phyloP scores from a whole-genome alignment of 2,888 invertebrate species.

The Hyposoter didymator region DNA sequence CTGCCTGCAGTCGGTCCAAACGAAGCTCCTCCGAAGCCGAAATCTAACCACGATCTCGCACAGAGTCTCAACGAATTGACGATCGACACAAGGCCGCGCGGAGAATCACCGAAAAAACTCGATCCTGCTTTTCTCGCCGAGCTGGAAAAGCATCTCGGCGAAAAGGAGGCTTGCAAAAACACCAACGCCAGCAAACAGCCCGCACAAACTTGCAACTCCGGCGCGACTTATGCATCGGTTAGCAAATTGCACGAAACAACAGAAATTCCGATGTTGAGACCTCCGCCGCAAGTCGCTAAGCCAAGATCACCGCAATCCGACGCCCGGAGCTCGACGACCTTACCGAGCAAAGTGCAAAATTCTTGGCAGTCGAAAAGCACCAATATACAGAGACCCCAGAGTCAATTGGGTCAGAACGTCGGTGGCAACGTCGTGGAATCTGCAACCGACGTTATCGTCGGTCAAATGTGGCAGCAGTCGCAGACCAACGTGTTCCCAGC shows the following conservation, averaged over 20 bases:
- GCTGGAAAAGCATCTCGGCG: slow-evolving; percentile 87
- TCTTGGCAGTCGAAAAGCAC: slow-evolving; percentile 79
- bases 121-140: slow-evolving; percentile 88
- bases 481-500: slow-evolving; percentile 67
- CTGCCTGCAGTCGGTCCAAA: slow-evolving; percentile 77
- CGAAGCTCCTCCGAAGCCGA: slow-evolving; percentile 78
- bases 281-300: slow-evolving; percentile 84
- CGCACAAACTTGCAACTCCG: slow-evolving; percentile 23
- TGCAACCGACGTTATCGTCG: slow-evolving; percentile 78
- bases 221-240: slow-evolving; percentile 66
- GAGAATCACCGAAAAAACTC: slow-evolving; percentile 83
- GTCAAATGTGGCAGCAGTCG: slow-evolving; percentile 81
- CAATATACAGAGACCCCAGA: slow-evolving; percentile 77
- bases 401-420: slow-evolving; percentile 71
- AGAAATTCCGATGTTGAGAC: slow-evolving; percentile 84
- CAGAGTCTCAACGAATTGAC: slow-evolving; percentile 77
- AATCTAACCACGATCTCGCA: slow-evolving; percentile 78
- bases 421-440: slow-evolving; percentile 69
- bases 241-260: slow-evolving; percentile 73
- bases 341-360: slow-evolving; percentile 83
- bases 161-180: slow-evolving; percentile 84
- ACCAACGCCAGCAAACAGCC: slow-evolving; percentile 81
- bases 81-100: slow-evolving; percentile 71
- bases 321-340: slow-evolving; percentile 66
- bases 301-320: slow-evolving; percentile 79